Conservation (phyloP, 2,888 invertebrate species). For the Tetheella fluctuosa region DNA sequence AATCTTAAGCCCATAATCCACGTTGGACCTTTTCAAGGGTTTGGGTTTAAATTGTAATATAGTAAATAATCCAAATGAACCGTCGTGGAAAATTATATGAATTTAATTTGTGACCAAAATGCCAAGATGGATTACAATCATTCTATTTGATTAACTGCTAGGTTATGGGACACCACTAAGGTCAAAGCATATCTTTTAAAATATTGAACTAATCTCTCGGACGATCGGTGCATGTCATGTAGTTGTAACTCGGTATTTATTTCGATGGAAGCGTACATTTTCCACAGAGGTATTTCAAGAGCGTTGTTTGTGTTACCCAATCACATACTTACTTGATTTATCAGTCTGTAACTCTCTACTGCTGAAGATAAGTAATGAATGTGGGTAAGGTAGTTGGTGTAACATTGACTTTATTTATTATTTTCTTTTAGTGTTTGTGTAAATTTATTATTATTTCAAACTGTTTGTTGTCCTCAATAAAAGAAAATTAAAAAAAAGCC, state of each 20-base stretch:
- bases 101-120: conserved; percentile 36
- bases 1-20: conserved; percentile 33
- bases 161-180: neutral
- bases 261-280: neutral
- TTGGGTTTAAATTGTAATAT: conserved; percentile 53
- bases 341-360: no score
- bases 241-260: neutral
- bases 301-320: conserved; percentile 11
- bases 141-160: conserved; percentile 15
- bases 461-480: no score
- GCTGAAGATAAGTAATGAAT: no score
- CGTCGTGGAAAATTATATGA: conserved; percentile 48
- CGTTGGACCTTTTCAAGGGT: conserved; percentile 48
- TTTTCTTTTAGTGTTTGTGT: no score
- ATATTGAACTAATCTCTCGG: no score
- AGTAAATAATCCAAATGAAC: conserved; percentile 49
- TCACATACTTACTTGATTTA: conserved; percentile 9
- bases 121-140: conserved; percentile 31
- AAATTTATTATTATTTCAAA: no score
- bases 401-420: no score
- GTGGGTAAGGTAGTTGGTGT: no score
- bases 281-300: neutral
- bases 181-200: neutral
- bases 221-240: neutral
- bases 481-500: no score